Conservation (phyloP, 2,888 invertebrate species). For the Cacoxenus indagator region DNA sequence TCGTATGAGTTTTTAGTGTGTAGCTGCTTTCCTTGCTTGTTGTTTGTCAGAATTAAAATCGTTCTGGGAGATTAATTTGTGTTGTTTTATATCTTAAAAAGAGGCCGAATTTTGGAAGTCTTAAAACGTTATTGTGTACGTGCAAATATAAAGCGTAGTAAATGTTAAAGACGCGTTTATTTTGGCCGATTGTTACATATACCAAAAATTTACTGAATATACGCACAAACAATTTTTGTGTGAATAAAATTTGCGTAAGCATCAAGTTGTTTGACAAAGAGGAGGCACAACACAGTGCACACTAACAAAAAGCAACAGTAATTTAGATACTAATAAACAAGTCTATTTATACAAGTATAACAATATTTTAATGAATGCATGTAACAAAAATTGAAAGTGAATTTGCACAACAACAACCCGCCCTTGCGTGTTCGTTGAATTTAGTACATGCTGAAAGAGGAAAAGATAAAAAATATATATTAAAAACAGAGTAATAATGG, state of each 20-base stretch:
- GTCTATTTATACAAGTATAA: not conserved
- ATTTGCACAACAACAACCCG: no score
- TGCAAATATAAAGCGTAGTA: not conserved
- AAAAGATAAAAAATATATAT: no score
- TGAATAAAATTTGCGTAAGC: constrained; percentile 14
- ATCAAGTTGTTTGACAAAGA: not conserved
- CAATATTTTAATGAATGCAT: no score
- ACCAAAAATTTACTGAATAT: not conserved
- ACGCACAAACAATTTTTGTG: not conserved
- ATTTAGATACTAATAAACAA: not conserved
- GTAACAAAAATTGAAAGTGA: not conserved
- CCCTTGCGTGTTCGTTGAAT: not conserved
- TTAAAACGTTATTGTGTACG: not conserved
- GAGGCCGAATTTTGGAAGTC: not conserved
- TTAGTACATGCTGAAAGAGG: no score
- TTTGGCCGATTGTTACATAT: not conserved
- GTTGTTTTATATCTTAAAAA: not conserved
- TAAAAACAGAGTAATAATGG: no score
- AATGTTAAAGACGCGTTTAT: constrained; percentile 14
- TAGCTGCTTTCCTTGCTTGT: constrained; percentile 37
- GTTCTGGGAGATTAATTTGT: not conserved
- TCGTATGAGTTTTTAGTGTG: not conserved
- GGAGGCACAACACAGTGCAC: not conserved
- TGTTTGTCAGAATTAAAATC: constrained; percentile 44
- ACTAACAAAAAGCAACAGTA: not conserved